Evolutionary conservation across 1,140 invertebrate genomes (phyloP).

Genomic region (Dendroctonus valens): DNA sequence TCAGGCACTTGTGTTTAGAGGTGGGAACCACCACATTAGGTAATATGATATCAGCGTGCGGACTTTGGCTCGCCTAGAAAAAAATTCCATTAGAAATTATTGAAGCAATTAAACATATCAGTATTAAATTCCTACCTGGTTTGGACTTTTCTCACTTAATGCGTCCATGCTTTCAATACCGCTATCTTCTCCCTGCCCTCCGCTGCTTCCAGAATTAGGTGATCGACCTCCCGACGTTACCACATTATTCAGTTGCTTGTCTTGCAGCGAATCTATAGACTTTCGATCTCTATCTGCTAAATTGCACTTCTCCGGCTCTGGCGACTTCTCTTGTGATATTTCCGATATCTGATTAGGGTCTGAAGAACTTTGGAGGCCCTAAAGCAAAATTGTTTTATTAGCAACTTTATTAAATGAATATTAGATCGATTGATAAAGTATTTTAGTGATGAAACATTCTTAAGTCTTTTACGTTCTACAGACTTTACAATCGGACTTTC

Average conservation of each 20-base stretch:
- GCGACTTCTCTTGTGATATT: conserved; percentile 44
- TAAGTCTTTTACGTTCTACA: too few relatives aligned
- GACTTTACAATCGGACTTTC: too few relatives aligned
- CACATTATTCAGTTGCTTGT: conserved; percentile 38
- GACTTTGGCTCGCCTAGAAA: conserved; percentile 64
- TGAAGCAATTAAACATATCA: background rate
- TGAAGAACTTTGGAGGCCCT: background rate
- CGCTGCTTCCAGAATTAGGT: conserved; percentile 44
- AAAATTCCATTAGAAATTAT: conserved; percentile 2
- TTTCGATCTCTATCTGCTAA: conserved; percentile 40
- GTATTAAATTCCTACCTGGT: conserved; percentile 28
- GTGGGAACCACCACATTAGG: conserved; percentile 34
- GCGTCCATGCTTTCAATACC: conserved; percentile 93
- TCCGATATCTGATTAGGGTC: background rate
- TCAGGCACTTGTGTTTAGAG: conserved; percentile 53
- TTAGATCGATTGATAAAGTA: too few relatives aligned
- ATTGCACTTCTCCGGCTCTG: conserved; percentile 46
- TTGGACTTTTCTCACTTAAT: conserved; percentile 83
- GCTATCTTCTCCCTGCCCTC: conserved; percentile 77
- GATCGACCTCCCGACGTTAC: conserved; percentile 38
- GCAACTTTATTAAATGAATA: too few relatives aligned
- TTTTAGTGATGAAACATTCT: too few relatives aligned
- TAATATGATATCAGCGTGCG: conserved; percentile 48
- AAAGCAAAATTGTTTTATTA: background rate
- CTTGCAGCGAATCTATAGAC: conserved; percentile 25